Base-by-base conservation (phyloP, 2,888 invertebrate genomes). In the Electrophaes corylata region DNA sequence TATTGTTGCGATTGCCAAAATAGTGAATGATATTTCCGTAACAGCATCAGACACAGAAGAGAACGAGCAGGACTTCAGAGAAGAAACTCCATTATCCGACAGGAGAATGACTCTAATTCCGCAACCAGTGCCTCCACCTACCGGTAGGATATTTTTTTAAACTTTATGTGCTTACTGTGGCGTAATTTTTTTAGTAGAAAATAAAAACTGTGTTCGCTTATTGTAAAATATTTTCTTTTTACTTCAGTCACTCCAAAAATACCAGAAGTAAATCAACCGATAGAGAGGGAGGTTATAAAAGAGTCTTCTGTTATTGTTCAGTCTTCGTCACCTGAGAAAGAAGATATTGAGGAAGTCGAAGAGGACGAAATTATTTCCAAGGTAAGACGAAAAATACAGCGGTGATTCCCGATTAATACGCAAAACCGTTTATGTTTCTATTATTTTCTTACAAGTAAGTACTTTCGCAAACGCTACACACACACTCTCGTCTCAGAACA, bases 41-140 rank as follows among this genome's bases (percentile, higher is more conserved):
- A 56, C 65, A 67, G 65, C 67, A 46, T 41, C 60, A 47, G 65
- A 68, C 16, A 39, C 55, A 48, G 83, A 79, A 56, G 87, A 80
- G 53, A 86, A 84, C 54, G 77, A 74, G 44, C 67, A 52, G 58
- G 76, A 75, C 43, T 66, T 51, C 73, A 79, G 80, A 70, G 87
- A 87, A 70, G 86, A 83, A 58, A 82, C 86, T 4, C 83, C 89
- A 26, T 58, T 82, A 47, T 65, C 76, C n/a, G 86, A 86, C 66
- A 81, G 91, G 54, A 83, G 92, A 60, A 88, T 91, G 90, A 91
- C 91, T 35, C 80, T 91, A 31, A 74, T 89, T 67, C 67, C 83
- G 6, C 83, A 86, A 70, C 85, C 85, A 69, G 64, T 64, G 56
- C 33, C 59, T 12, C 63, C 72, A 39, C 51, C 72, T 10, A 58